Evolutionary conservation across 1,140 invertebrate genomes (phyloP), one percentile per base, ranked within the genome.

Genomic region (Liolophura sinensis): DNA sequence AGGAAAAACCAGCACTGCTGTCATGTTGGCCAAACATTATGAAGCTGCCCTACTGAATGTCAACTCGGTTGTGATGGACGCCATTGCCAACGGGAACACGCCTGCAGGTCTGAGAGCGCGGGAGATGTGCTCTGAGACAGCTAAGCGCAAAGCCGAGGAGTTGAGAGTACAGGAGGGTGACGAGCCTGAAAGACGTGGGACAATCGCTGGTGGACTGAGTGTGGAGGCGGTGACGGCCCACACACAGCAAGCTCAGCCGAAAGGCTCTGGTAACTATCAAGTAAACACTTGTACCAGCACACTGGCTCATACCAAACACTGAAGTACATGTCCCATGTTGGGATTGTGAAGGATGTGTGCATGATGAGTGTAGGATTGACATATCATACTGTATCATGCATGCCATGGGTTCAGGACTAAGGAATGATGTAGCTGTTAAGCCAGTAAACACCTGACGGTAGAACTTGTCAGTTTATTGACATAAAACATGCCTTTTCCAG

Each of bases 171-270:
- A 76, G 60, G 80, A 82, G 46, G 70, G 68, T 16, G 76, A 80
- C 22, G 81, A 80, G n/a, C 72, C 63, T 6, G 79, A 78, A 50
- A 78, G 81, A 65, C 71, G 72, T 49, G 78, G 71, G 31, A 40
- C 31, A 5, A 60, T 61, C 0, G 62, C 70, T 25, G 81, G 78
- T 22, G 82, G 81, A 40, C 74, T 85, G 16, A 85, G 82, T 69
- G 76, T 84, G 15, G 83, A 85, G 58, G 79, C 79, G 22, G 74
- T 85, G 11, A 74, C 81, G 25, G 82, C 82, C 24, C 83, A 85
- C 67, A 82, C 83, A 50, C 80, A 82, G 62, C 72, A 75, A 50
- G 62, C 66, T 68, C 50, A 64, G 60, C 20, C 1, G 16, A 56
- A 40, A 16, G n/a, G 16, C n/a, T 20, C 20, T 51, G n/a, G 6